Evolutionary conservation across 1,140 invertebrate genomes (phyloP).

Genomic region (Atta colombica): DNA sequence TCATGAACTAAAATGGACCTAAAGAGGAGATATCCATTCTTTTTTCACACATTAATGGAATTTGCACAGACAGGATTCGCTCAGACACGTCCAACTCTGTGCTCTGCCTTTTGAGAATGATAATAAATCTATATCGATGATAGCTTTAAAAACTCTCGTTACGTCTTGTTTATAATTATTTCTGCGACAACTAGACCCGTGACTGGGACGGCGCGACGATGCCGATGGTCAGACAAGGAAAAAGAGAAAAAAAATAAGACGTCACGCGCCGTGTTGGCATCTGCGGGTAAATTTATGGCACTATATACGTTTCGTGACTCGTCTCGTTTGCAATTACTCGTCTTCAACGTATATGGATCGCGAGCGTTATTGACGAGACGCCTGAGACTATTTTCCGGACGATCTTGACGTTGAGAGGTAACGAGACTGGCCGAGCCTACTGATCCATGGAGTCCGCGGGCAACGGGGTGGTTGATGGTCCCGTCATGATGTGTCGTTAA

Average conservation of each 20-base stretch:
- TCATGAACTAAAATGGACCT: slow-evolving; percentile 33
- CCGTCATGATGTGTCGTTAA: slow-evolving; percentile 59
- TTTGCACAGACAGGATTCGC: slow-evolving; percentile 17
- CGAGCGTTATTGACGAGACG: slow-evolving; percentile 48
- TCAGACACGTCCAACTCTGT: slow-evolving; percentile 3
- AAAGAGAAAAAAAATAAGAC: background rate
- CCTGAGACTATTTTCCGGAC: slow-evolving; percentile 32
- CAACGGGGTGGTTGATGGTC: slow-evolving; percentile 13
- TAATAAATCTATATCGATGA: slow-evolving; percentile 55
- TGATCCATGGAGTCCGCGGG: slow-evolving; percentile 25
- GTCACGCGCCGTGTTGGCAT: slow-evolving; percentile 2
- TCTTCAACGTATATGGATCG: slow-evolving; percentile 57
- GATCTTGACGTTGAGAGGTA: slow-evolving; percentile 35
- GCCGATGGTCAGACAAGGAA: background rate
- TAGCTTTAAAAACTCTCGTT: slow-evolving; percentile 51
- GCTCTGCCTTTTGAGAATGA: background rate
- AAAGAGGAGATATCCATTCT: slow-evolving; percentile 31
- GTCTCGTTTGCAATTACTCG: slow-evolving; percentile 57
- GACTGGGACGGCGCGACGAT: background rate
- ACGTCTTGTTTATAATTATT: slow-evolving; percentile 59
- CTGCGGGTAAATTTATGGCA: slow-evolving; percentile 44
- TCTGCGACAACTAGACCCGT: background rate
- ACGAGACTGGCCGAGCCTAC: slow-evolving; percentile 37
- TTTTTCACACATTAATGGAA: slow-evolving; percentile 55
- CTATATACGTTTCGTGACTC: slow-evolving; percentile 49